Evolutionary conservation across 2,113 vertebrate genomes (phyloP).

Genomic region (Amphilophus citrinellus): DNA sequence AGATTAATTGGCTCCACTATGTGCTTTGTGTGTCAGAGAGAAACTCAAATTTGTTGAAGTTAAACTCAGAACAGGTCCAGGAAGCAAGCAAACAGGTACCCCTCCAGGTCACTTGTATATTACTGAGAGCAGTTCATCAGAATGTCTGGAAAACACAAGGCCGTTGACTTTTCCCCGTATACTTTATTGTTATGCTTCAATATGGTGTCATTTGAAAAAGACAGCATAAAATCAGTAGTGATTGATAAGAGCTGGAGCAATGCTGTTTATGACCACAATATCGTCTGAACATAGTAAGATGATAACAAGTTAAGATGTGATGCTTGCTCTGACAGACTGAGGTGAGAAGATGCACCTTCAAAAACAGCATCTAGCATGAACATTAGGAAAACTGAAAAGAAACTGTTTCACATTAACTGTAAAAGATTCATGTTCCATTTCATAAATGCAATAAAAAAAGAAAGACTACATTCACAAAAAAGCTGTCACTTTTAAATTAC

Average conservation of each 20-base stretch:
- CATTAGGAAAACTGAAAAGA: not conserved
- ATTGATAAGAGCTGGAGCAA: not conserved
- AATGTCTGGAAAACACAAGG: not conserved
- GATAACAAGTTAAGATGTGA: not conserved
- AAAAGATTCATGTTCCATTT: not conserved
- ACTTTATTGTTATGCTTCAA: not conserved
- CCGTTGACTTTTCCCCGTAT: not conserved
- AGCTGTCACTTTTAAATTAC: not conserved
- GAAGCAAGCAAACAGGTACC: not conserved
- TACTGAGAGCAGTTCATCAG: not conserved
- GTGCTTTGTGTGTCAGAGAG: not conserved
- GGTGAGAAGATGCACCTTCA: not conserved
- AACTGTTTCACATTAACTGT: not conserved
- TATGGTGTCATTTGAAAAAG: slow-evolving; percentile 1
- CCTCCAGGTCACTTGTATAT: not conserved
- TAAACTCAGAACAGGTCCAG: not conserved
- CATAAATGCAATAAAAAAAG: not conserved
- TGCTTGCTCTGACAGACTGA: not conserved
- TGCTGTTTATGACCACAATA: slow-evolving; percentile 2
- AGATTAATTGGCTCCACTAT: not conserved
- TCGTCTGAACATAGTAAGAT: not conserved
- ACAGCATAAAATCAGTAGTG: not conserved
- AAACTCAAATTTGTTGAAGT: not conserved
- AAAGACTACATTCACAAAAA: not conserved
- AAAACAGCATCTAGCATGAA: not conserved